These are phyloP conservation scores for Drosophila planitibia DNA, from an alignment of 2,888 invertebrate genomes.

Conservation along the genomic window DNA sequence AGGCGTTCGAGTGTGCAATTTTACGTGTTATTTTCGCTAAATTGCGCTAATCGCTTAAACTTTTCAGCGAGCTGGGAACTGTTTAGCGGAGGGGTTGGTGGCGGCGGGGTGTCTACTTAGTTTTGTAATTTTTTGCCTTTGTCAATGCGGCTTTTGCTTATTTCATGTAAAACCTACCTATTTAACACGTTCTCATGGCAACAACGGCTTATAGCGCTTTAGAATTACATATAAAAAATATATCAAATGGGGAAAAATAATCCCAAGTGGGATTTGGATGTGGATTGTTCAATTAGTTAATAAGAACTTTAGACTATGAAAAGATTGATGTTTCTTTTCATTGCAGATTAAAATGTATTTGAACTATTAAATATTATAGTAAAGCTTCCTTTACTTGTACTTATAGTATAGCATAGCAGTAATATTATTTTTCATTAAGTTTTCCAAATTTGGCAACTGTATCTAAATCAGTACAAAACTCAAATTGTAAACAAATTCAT, in stretches of 20 bases:
- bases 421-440: background rate
- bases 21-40: slow-evolving; percentile 79
- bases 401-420: background rate
- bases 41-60: slow-evolving; percentile 78
- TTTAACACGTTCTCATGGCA: slow-evolving; percentile 61
- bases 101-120: slow-evolving; percentile 21
- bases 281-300: slow-evolving; percentile 8
- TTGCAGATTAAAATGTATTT: background rate
- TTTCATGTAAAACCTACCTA: slow-evolving; percentile 25
- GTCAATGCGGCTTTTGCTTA: slow-evolving; percentile 38
- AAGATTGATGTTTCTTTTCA: background rate
- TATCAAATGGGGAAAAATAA: slow-evolving; percentile 4
- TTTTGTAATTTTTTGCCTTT: slow-evolving; percentile 43
- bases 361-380: too few species aligned
- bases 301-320: background rate
- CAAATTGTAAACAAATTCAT: background rate
- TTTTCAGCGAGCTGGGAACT: slow-evolving; percentile 53
- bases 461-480: background rate
- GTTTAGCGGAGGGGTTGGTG: background rate
- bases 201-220: slow-evolving; percentile 54
- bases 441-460: background rate
- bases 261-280: background rate
- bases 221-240: slow-evolving; percentile 32
- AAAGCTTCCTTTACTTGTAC: too few species aligned
- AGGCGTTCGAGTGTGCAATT: slow-evolving; percentile 79